These are phyloP conservation scores for Melanotaenia parkinsoni DNA, from an alignment of 2,797 vertebrate genomes.

Conservation along the genomic window DNA sequence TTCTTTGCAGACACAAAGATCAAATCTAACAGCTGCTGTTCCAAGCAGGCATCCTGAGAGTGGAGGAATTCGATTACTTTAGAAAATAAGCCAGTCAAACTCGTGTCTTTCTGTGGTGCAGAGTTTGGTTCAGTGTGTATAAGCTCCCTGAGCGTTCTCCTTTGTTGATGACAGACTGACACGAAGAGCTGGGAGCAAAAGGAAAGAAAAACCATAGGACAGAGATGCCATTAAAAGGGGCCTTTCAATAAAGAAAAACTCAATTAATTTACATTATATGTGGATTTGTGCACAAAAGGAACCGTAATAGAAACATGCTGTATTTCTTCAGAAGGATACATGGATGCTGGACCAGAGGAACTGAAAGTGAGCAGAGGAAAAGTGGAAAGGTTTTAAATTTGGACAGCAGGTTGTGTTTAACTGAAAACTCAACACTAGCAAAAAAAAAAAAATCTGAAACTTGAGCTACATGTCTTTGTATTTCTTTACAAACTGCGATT, in stretches of 20 bases:
- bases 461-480: not conserved
- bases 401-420: not conserved
- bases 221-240: constrained; percentile 39
- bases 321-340: not conserved
- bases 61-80: constrained; percentile 58
- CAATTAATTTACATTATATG: not conserved
- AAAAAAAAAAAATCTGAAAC: not conserved
- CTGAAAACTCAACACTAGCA: not conserved
- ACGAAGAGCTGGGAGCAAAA: constrained; percentile 41
- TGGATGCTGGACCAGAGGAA: not conserved
- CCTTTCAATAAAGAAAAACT: not conserved
- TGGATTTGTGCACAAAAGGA: not conserved
- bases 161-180: constrained; percentile 54
- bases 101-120: constrained; percentile 43
- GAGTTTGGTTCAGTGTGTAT: constrained; percentile 43
- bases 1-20: constrained; percentile 20
- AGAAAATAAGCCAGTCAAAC: constrained; percentile 59
- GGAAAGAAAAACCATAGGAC: constrained; percentile 25
- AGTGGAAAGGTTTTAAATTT: not conserved
- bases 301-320: not conserved
- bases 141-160: constrained; percentile 37
- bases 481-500: not conserved
- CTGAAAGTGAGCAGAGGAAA: not conserved
- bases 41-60: constrained; percentile 41
- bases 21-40: constrained; percentile 35